These are phyloP conservation scores for Dermatophagoides farinae DNA, from an alignment of 1,140 invertebrate genomes.

Conservation along the genomic window DNA sequence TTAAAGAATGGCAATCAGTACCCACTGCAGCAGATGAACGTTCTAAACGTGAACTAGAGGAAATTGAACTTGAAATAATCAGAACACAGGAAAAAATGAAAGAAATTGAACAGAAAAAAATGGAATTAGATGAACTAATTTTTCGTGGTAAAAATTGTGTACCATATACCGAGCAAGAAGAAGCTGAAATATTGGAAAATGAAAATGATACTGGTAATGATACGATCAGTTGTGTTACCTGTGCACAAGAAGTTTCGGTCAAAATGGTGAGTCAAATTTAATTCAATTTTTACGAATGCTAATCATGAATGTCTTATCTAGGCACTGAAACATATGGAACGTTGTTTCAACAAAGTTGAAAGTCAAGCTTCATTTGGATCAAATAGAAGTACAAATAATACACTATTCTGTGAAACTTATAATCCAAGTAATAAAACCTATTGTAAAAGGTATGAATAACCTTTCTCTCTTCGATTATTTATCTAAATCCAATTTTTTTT, in stretches of 20 bases:
- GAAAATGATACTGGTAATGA: slow-evolving; percentile 44
- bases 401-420: slow-evolving; percentile 95
- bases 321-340: slow-evolving; percentile 33
- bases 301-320: background rate
- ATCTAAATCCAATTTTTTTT: background rate
- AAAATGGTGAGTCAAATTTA: slow-evolving; percentile 48
- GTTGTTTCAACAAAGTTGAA: slow-evolving; percentile 90
- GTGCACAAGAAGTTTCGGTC: slow-evolving; percentile 73
- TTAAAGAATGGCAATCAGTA: slow-evolving; percentile 84
- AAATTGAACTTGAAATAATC: slow-evolving; percentile 44
- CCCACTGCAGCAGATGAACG: slow-evolving; percentile 63
- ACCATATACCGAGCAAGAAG: slow-evolving; percentile 11
- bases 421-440: slow-evolving; percentile 75
- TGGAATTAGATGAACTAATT: slow-evolving; percentile 36
- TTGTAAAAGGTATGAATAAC: slow-evolving; percentile 15
- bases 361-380: slow-evolving; percentile 75
- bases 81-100: slow-evolving; percentile 29
- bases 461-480: background rate
- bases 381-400: slow-evolving; percentile 75
- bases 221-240: slow-evolving; percentile 59
- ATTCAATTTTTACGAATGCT: background rate
- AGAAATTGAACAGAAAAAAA: slow-evolving; percentile 50
- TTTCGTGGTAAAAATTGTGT: slow-evolving; percentile 3
- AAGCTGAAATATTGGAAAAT: slow-evolving; percentile 30
- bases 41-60: slow-evolving; percentile 58